phyloP scores from a whole-genome alignment of 2,888 invertebrate species.

The Crematogaster levior region DNA sequence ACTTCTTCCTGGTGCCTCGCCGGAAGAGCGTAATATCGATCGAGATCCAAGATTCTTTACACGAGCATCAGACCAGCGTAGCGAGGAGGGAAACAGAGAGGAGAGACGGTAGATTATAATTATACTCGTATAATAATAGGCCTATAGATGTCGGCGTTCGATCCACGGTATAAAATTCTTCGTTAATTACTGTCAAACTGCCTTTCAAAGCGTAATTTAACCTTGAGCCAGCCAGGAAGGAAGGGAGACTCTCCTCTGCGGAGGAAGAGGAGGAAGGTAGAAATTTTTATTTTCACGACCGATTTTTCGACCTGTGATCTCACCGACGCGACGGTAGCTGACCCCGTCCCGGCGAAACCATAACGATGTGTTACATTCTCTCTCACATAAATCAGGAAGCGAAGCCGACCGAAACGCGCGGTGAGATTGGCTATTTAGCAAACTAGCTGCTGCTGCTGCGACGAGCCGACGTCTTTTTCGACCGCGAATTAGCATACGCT shows the following conservation, averaged over 20 bases:
- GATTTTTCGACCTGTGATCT: slow-evolving; percentile 73
- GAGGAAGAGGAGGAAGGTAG: slow-evolving; percentile 22
- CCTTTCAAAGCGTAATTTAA: slow-evolving; percentile 73
- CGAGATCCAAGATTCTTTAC: slow-evolving; percentile 26
- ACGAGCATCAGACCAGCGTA: slow-evolving; percentile 12
- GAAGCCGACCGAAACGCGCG: slow-evolving; percentile 10
- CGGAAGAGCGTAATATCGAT: slow-evolving; percentile 24
- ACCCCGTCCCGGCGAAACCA: slow-evolving; percentile 67
- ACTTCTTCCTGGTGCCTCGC: background rate
- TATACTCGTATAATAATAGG: slow-evolving; percentile 75
- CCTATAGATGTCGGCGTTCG: slow-evolving; percentile 68
- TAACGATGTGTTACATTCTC: slow-evolving; percentile 60
- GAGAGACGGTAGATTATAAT: slow-evolving; percentile 66
- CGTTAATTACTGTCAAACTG: slow-evolving; percentile 77
- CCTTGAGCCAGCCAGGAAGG: slow-evolving; percentile 49
- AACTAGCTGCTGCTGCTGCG: slow-evolving; percentile 24
- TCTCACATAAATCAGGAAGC: slow-evolving; percentile 65
- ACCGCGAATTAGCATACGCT: slow-evolving; percentile 30
- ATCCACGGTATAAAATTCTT: slow-evolving; percentile 74
- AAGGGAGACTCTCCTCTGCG: background rate
- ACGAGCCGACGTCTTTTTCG: background rate
- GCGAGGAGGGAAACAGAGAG: slow-evolving; percentile 2
- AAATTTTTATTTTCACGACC: slow-evolving; percentile 73
- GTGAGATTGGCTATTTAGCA: slow-evolving; percentile 42
- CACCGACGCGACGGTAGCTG: slow-evolving; percentile 75